Percentiles rank a stretch among this genome's conserved stretches.
These are phyloP conservation scores for Eira barbara DNA, from an alignment of 2,113 vertebrate species.

Conservation along the genomic window DNA sequence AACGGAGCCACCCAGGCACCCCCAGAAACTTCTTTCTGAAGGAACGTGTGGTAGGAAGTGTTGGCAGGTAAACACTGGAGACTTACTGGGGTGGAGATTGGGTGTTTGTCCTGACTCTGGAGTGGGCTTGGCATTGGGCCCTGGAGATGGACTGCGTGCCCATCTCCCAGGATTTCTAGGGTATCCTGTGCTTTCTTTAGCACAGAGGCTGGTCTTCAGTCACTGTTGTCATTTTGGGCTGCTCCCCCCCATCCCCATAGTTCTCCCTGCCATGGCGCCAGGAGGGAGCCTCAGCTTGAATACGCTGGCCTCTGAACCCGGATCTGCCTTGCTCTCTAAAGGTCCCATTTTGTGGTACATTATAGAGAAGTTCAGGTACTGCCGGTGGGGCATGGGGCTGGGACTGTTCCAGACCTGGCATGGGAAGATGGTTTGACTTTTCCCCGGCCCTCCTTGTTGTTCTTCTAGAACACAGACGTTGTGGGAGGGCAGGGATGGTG, in stretches of 20 bases:
- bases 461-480: neutral
- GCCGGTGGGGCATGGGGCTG: neutral
- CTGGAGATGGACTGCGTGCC: accelerated
- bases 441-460: neutral
- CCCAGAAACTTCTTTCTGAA: neutral
- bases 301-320: neutral
- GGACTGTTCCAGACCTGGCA: neutral
- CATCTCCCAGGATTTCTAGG: neutral
- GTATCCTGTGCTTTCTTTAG: accelerated
- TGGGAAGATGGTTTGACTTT: neutral
- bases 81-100: neutral
- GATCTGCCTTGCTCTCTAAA: neutral
- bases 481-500: neutral
- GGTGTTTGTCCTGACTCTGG: neutral
- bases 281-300: neutral
- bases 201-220: neutral
- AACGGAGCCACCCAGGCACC: too few species aligned
- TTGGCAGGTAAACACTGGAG: neutral
- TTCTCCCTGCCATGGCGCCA: neutral
- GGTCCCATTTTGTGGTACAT: neutral
- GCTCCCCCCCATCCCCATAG: accelerated
- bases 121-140: neutral
- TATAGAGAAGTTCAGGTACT: neutral
- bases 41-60: accelerated
- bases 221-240: neutral